Conservation (phyloP, 2,888 invertebrate species). For the Lycocerus yunnanus region DNA sequence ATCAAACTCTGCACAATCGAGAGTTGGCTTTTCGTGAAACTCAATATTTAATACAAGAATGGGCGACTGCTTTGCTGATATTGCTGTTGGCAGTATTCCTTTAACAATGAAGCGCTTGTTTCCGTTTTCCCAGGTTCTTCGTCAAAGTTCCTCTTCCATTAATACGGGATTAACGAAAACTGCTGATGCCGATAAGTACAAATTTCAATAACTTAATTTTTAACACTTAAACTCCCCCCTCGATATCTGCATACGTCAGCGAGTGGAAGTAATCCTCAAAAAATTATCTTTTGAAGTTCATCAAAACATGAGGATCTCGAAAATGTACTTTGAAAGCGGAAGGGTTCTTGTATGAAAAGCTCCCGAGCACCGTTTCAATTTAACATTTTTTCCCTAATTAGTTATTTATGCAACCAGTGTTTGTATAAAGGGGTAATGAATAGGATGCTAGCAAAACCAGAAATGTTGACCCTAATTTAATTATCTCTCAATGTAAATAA, state of each 20-base stretch:
- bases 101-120: conserved; percentile 1
- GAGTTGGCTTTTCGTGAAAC: not conserved
- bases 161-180: not conserved
- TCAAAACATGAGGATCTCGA: not conserved
- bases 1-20: conserved; percentile 5
- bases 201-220: not conserved
- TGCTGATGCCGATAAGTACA: not conserved
- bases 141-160: not conserved
- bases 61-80: not conserved
- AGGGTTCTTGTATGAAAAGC: not conserved
- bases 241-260: not conserved
- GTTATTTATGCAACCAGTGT: not conserved
- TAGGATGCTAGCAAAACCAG: not conserved
- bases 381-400: not conserved
- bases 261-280: not conserved
- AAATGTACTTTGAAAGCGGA: not conserved
- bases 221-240: not conserved
- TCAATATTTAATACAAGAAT: conserved; percentile 1
- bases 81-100: not conserved
- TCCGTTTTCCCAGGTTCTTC: not conserved
- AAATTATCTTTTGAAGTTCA: not conserved
- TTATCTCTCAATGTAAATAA: not conserved
- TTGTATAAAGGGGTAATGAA: not conserved
- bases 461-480: not conserved
- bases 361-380: not conserved